Conservation (phyloP, 2,888 invertebrate genomes). For the Gonocerus acuteangulatus region DNA sequence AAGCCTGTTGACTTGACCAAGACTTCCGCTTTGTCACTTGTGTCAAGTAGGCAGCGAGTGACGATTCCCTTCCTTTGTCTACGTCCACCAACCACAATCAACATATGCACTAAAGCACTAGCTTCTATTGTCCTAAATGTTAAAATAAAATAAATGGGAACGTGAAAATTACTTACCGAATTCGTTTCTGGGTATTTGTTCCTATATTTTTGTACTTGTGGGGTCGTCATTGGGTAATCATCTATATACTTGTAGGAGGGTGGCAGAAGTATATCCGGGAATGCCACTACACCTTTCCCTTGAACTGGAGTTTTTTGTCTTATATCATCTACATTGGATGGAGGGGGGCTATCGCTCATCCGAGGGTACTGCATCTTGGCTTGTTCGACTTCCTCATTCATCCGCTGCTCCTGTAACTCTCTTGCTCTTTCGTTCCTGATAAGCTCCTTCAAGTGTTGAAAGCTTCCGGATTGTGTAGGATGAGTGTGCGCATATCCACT, state of each 20-base stretch:
- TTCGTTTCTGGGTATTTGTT: conserved; percentile 32
- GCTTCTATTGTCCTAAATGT: no score
- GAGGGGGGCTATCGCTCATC: conserved; percentile 25
- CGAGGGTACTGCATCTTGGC: conserved; percentile 23
- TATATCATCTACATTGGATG: conserved; percentile 18
- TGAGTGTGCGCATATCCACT: conserved; percentile 15
- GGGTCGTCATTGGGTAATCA: conserved; percentile 18
- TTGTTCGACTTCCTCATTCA: conserved; percentile 60
- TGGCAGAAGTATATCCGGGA: conserved; percentile 30
- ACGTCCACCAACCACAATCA: no score
- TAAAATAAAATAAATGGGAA: no score
- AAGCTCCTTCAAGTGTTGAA: conserved; percentile 71
- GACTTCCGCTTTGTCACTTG: no score
- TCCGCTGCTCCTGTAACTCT: conserved; percentile 65
- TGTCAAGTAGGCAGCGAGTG: no score
- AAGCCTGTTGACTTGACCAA: no score
- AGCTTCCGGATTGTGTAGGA: conserved; percentile 43
- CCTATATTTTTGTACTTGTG: conserved; percentile 31
- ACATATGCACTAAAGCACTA: no score
- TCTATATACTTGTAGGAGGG: conserved; percentile 32
- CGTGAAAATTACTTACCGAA: conserved; percentile 34
- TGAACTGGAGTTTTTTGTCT: conserved; percentile 22
- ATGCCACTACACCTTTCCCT: conserved; percentile 30
- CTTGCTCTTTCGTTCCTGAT: conserved; percentile 68
- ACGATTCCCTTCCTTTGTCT: no score